Percentiles rank a stretch among this genome's conserved stretches.
Evolutionary conservation across 2,888 invertebrate genomes (phyloP).

Genomic region (Mythimna vitellina): DNA sequence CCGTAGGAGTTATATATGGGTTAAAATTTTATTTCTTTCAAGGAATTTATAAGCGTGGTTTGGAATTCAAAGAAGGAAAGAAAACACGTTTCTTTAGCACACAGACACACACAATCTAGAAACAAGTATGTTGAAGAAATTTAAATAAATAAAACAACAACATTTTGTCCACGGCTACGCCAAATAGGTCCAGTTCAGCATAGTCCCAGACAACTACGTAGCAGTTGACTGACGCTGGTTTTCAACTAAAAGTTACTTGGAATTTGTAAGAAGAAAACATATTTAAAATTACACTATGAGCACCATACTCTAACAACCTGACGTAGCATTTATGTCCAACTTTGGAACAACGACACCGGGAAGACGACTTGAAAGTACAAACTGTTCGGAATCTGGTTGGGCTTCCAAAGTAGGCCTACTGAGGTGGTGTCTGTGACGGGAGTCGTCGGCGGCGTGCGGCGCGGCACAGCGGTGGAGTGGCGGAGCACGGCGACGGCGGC

Average conservation of each 20-base stretch:
- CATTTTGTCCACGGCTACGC: no score
- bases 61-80: not conserved
- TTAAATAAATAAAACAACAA: no score
- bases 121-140: no score
- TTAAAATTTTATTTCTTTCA: not conserved
- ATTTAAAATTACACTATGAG: not conserved
- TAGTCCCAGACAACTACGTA: no score
- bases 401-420: constrained; percentile 25
- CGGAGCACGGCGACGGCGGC: constrained; percentile 47
- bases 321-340: not conserved
- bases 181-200: no score
- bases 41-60: not conserved
- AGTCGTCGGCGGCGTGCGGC: constrained; percentile 25
- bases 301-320: not conserved
- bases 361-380: not conserved
- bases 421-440: constrained; percentile 9
- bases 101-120: no score
- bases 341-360: not conserved
- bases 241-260: no score
- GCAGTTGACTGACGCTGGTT: no score
- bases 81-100: not conserved
- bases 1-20: not conserved
- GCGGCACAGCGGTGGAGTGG: constrained; percentile 51
- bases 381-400: constrained; percentile 3
- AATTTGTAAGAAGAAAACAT: no score